Percentiles rank a stretch among this genome's conserved stretches.
phyloP scores from a whole-genome alignment of 2,888 invertebrate genomes.

The Caenorhabditis drosophilae region DNA sequence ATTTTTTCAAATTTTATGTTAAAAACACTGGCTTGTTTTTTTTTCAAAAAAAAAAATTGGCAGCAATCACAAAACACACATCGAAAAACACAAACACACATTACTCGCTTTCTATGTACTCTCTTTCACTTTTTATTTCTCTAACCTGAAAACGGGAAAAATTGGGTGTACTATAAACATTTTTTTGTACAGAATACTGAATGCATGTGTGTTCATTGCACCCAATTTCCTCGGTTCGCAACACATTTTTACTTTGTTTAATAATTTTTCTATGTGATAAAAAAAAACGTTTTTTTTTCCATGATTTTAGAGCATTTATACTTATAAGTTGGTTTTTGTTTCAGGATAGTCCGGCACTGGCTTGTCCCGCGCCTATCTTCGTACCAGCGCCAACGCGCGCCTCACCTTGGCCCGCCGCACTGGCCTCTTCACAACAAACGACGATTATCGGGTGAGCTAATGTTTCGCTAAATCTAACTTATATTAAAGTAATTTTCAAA shows the following conservation, averaged over 20 bases:
- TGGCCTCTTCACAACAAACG: slow-evolving; percentile 36
- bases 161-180: too few relatives aligned
- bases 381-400: slow-evolving; percentile 42
- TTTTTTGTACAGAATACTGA: too few relatives aligned
- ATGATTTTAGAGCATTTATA: too few relatives aligned
- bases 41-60: neutral
- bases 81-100: neutral
- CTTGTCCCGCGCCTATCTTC: slow-evolving; percentile 49
- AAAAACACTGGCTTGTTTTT: too few relatives aligned
- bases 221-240: neutral
- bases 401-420: slow-evolving; percentile 36
- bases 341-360: slow-evolving; percentile 53
- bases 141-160: too few relatives aligned
- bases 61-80: neutral
- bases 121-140: too few relatives aligned
- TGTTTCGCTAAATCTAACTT: neutral
- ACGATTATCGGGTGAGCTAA: slow-evolving; percentile 22
- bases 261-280: neutral
- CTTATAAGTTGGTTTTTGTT: too few relatives aligned
- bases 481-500: neutral
- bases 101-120: too few relatives aligned
- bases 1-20: too few relatives aligned
- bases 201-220: neutral
- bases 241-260: neutral
- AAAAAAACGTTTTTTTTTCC: neutral